A percentile compares a stretch with the other conserved stretches of the same genome.
phyloP scores from a whole-genome alignment of 2,113 vertebrate species.

The Rafetus swinhoei region DNA sequence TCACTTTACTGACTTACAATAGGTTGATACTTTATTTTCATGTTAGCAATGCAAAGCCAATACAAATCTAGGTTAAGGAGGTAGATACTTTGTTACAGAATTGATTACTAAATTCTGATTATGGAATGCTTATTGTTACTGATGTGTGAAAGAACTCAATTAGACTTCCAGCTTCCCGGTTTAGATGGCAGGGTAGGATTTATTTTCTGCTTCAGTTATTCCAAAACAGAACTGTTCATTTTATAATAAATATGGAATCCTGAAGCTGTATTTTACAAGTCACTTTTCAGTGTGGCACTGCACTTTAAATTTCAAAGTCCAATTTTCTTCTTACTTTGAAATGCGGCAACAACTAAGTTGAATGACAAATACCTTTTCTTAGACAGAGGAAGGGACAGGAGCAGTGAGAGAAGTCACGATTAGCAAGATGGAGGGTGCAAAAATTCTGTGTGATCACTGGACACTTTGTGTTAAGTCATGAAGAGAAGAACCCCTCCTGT shows the following conservation, averaged over 20 bases:
- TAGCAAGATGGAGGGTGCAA: background rate
- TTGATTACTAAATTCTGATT: background rate
- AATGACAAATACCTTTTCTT: background rate
- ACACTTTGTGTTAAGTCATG: background rate
- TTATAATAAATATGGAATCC: conserved; percentile 8
- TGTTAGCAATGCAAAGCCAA: background rate
- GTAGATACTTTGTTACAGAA: background rate
- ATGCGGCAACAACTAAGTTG: background rate
- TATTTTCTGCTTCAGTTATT: background rate
- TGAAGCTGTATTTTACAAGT: conserved; percentile 36
- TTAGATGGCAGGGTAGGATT: background rate
- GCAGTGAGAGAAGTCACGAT: background rate
- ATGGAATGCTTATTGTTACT: background rate
- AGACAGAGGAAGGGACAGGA: background rate
- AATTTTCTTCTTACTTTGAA: background rate
- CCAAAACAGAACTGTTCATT: conserved; percentile 25
- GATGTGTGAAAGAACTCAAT: conserved; percentile 1
- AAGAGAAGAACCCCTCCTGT: background rate
- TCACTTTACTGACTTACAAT: background rate
- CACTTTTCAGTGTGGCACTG: conserved; percentile 21
- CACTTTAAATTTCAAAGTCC: background rate
- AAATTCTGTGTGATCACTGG: background rate
- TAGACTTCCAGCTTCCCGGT: background rate
- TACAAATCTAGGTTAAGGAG: background rate
- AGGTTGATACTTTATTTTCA: background rate